phyloP scores from a whole-genome alignment of 2,797 vertebrate genomes.

The Anabas testudineus region DNA sequence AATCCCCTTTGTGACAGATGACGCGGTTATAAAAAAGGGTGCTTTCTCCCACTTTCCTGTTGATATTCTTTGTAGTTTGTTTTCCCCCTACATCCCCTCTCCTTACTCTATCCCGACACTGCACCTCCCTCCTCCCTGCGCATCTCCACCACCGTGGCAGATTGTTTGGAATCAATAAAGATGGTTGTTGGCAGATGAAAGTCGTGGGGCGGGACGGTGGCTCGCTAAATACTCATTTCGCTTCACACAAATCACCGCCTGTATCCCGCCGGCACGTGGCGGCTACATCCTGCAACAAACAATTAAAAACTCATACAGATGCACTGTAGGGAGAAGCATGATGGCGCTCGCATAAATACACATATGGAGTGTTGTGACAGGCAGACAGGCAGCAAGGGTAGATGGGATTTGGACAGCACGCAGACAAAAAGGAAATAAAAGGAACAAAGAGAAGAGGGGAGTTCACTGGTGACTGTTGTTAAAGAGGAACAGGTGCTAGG shows the following conservation, averaged over 20 bases:
- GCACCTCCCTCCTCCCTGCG: slow-evolving; percentile 32
- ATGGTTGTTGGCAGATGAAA: slow-evolving; percentile 76
- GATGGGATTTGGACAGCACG: slow-evolving; percentile 38
- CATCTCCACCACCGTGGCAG: slow-evolving; percentile 53
- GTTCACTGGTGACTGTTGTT: slow-evolving; percentile 21
- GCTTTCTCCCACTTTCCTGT: slow-evolving; percentile 67
- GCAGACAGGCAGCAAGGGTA: slow-evolving; percentile 20
- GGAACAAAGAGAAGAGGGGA: not conserved
- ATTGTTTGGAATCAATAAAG: slow-evolving; percentile 80
- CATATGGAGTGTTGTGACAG: slow-evolving; percentile 65
- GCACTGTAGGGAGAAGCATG: slow-evolving; percentile 47
- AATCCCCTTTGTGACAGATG: slow-evolving; percentile 66
- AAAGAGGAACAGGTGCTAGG: slow-evolving; percentile 42
- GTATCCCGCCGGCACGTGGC: slow-evolving; percentile 55
- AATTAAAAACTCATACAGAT: slow-evolving; percentile 75
- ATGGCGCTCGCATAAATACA: slow-evolving; percentile 37
- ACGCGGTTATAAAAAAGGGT: slow-evolving; percentile 59
- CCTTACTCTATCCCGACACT: slow-evolving; percentile 36
- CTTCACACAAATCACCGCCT: slow-evolving; percentile 73
- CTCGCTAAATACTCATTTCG: slow-evolving; percentile 71
- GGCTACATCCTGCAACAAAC: slow-evolving; percentile 63
- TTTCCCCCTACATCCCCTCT: slow-evolving; percentile 10
- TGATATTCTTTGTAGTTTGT: slow-evolving; percentile 70
- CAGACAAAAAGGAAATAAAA: slow-evolving; percentile 36
- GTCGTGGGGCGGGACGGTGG: slow-evolving; percentile 63